Evolutionary conservation across 2,888 invertebrate species (phyloP).

Genomic region (Anoncus sp.): DNA sequence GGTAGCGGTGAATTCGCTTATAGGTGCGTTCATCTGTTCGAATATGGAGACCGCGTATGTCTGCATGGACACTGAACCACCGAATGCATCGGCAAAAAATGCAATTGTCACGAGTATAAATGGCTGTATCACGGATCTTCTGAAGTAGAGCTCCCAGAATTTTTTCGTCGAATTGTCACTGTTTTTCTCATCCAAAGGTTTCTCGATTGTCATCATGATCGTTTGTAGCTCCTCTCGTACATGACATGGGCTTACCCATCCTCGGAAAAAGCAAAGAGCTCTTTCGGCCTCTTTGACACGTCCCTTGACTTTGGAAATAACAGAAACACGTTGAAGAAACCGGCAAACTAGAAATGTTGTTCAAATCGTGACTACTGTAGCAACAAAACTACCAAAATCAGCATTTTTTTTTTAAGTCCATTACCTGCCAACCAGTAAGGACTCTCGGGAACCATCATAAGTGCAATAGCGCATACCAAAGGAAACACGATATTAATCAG

Average conservation of each 20-base stretch:
- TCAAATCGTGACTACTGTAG: too few species aligned
- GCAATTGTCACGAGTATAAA: conserved; percentile 87
- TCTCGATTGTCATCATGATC: conserved; percentile 83
- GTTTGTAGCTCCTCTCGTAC: conserved; percentile 87
- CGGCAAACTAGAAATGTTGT: too few species aligned
- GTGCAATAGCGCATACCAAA: conserved; percentile 86
- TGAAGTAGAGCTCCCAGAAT: conserved; percentile 83
- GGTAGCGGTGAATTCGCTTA: conserved; percentile 91
- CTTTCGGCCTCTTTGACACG: conserved; percentile 88
- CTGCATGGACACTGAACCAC: conserved; percentile 90
- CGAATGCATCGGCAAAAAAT: conserved; percentile 91
- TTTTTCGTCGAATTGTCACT: conserved; percentile 60
- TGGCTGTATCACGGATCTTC: conserved; percentile 88
- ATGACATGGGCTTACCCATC: conserved; percentile 88
- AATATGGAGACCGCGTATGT: too few species aligned
- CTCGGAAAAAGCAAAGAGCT: conserved; percentile 90
- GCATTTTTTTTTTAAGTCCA: too few species aligned
- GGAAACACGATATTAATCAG: conserved; percentile 88
- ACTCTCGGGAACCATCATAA: conserved; percentile 92
- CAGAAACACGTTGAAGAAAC: too few species aligned
- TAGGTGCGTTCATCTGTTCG: conserved; percentile 88
- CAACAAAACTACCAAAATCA: too few species aligned
- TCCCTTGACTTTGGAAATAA: conserved; percentile 82
- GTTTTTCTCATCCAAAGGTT: too few species aligned
- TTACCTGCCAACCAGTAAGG: too few species aligned